phyloP scores from a whole-genome alignment of 2,888 invertebrate species.

The Mystacides longicornis region DNA sequence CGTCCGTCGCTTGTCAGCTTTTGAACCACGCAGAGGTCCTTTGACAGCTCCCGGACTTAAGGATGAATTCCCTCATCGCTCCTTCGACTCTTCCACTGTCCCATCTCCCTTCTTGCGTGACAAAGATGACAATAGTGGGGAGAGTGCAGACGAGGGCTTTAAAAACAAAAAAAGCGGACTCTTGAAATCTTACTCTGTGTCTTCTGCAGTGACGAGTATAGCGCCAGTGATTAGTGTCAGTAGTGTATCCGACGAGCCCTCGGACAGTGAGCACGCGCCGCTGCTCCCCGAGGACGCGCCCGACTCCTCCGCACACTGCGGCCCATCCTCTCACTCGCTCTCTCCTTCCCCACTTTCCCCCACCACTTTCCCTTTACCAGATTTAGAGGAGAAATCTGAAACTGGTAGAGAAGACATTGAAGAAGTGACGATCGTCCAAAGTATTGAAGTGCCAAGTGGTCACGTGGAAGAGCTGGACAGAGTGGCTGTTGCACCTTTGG shows the following conservation, averaged over 20 bases:
- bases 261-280: conserved; percentile 25
- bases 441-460: neutral
- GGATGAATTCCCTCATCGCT: conserved; percentile 40
- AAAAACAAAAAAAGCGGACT: conserved; percentile 36
- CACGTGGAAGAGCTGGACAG: neutral
- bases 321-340: conserved; percentile 20
- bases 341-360: conserved; percentile 22
- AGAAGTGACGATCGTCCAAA: conserved; percentile 11
- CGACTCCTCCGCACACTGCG: conserved; percentile 17
- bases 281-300: conserved; percentile 17
- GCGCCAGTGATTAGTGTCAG: conserved; percentile 66
- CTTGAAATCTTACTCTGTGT: conserved; percentile 38
- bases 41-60: conserved; percentile 41
- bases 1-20: conserved; percentile 42
- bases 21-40: conserved; percentile 54
- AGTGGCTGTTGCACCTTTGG: conserved; percentile 54
- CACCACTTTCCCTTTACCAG: conserved; percentile 12
- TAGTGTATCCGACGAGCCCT: conserved; percentile 58
- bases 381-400: conserved; percentile 21
- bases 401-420: conserved; percentile 16
- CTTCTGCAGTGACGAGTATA: conserved; percentile 32
- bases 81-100: conserved; percentile 35
- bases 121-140: conserved; percentile 31
- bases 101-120: conserved; percentile 30
- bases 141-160: conserved; percentile 31